Percentiles rank a stretch among this genome's conserved stretches.
Conservation (phyloP, 2,888 invertebrate species). For the Protodeltote pygarga region DNA sequence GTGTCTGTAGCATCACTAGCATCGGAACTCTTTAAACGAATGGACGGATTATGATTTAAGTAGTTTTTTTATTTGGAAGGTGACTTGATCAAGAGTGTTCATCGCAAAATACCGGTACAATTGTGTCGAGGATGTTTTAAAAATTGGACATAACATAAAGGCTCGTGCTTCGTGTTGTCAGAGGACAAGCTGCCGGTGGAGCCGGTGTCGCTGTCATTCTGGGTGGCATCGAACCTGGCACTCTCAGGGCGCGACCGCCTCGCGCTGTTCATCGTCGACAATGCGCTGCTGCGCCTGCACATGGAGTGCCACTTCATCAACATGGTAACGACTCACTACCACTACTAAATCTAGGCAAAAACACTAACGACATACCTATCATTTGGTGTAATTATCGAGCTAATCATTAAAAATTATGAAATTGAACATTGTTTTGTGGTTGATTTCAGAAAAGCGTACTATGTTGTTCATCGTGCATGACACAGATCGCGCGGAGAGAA, state of each 20-base stretch:
- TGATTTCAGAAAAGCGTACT: constrained; percentile 63
- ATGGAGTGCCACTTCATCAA: constrained; percentile 69
- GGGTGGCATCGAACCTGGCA: constrained; percentile 80
- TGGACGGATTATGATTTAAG: too few relatives aligned
- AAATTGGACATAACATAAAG: too few relatives aligned
- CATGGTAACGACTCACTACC: constrained; percentile 46
- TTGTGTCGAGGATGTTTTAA: too few relatives aligned
- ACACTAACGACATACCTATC: too few relatives aligned
- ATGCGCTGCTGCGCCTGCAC: constrained; percentile 75
- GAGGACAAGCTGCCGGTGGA: constrained; percentile 64
- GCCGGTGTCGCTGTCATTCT: constrained; percentile 79
- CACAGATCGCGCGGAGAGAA: constrained; percentile 67
- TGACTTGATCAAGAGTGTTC: too few relatives aligned
- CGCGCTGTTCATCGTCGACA: constrained; percentile 71
- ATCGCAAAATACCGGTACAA: too few relatives aligned
- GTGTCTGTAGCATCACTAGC: too few relatives aligned
- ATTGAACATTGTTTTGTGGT: not conserved
- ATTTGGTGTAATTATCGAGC: too few relatives aligned
- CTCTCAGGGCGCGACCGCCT: constrained; percentile 71
- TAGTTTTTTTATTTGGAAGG: too few relatives aligned
- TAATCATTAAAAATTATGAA: too few relatives aligned
- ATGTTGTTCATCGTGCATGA: constrained; percentile 68
- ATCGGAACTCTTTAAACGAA: too few relatives aligned
- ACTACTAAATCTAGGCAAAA: too few relatives aligned
- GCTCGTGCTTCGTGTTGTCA: constrained; percentile 19